A percentile compares a stretch with the other conserved stretches of the same genome.
phyloP scores from a whole-genome alignment of 2,888 invertebrate species.

The Troides aeacus region DNA sequence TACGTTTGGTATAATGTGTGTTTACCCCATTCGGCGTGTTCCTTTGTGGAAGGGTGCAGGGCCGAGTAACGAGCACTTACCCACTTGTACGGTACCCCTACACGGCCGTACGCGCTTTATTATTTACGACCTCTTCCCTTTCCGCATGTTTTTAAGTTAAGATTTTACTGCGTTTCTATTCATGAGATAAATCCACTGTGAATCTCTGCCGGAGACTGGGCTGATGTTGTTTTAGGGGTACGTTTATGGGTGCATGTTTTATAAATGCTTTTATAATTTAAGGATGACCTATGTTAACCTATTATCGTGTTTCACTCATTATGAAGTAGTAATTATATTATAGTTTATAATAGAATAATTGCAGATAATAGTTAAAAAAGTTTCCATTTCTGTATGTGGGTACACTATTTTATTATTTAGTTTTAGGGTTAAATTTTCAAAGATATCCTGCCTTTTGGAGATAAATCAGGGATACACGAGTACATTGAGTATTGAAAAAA shows the following conservation, averaged over 20 bases:
- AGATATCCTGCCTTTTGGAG: too few relatives aligned
- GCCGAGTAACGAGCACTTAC: slow-evolving; percentile 68
- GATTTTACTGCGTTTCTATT: slow-evolving; percentile 76
- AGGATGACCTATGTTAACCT: not conserved
- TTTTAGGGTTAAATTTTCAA: too few relatives aligned
- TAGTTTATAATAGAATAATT: not conserved
- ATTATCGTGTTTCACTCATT: not conserved
- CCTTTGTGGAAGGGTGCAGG: slow-evolving; percentile 69
- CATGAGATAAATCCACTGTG: slow-evolving; percentile 64
- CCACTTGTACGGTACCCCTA: slow-evolving; percentile 63
- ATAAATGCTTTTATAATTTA: slow-evolving; percentile 16
- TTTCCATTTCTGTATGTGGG: too few relatives aligned
- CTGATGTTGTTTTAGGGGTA: slow-evolving; percentile 31
- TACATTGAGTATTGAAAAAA: too few relatives aligned
- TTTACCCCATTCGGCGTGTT: slow-evolving; percentile 63
- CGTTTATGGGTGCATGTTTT: slow-evolving; percentile 14
- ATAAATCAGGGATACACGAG: too few relatives aligned
- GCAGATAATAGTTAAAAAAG: too few relatives aligned
- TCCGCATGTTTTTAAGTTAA: slow-evolving; percentile 76
- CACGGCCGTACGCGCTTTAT: slow-evolving; percentile 71
- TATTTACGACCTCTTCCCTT: slow-evolving; percentile 76
- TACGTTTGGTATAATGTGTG: slow-evolving; percentile 71
- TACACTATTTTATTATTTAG: too few relatives aligned
- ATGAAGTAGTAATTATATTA: not conserved
- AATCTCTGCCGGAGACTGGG: slow-evolving; percentile 49